Evolutionary conservation across 2,797 vertebrate species (phyloP).

Genomic region (Ctenochaetus hawaiiensis): DNA sequence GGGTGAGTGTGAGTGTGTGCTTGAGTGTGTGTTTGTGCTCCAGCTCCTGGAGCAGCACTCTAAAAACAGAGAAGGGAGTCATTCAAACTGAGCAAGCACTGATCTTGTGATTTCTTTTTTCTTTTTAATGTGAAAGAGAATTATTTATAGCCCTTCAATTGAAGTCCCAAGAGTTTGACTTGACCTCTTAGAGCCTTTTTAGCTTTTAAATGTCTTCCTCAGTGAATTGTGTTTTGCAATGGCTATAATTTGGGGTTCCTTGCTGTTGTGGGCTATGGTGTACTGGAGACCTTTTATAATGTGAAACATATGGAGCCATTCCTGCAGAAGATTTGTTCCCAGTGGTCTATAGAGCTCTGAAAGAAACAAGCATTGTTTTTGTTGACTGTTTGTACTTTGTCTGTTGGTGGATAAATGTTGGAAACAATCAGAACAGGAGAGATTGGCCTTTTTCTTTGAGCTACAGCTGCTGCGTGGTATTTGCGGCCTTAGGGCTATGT

Average conservation of each 20-base stretch:
- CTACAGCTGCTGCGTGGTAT: constrained; percentile 77
- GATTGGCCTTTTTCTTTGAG: constrained; percentile 42
- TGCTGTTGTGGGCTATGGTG: constrained; percentile 62
- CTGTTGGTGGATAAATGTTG: constrained; percentile 44
- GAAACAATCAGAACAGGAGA: constrained; percentile 30
- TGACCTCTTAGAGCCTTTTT: constrained; percentile 30
- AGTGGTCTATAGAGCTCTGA: constrained; percentile 27
- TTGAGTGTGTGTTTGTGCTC: constrained; percentile 19
- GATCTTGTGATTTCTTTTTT: constrained; percentile 31
- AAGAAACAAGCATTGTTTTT: constrained; percentile 28
- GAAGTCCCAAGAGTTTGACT: constrained; percentile 26
- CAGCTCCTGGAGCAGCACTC: constrained; percentile 27
- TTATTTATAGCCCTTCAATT: constrained; percentile 38
- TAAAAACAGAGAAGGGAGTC: constrained; percentile 63
- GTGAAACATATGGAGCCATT: constrained; percentile 77
- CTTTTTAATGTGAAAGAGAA: constrained; percentile 34
- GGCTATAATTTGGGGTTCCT: constrained; percentile 69
- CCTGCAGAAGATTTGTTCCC: constrained; percentile 37
- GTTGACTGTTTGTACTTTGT: constrained; percentile 35
- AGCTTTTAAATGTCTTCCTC: constrained; percentile 47
- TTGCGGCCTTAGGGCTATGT: constrained; percentile 58
- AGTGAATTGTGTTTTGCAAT: constrained; percentile 55
- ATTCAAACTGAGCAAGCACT: constrained; percentile 69
- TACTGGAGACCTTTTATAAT: constrained; percentile 71
- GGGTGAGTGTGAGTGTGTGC: constrained; percentile 23